A percentile compares a stretch with the other conserved stretches of the same genome.
Evolutionary conservation across 2,888 invertebrate genomes (phyloP).

Genomic region (Lobophora halterata): DNA sequence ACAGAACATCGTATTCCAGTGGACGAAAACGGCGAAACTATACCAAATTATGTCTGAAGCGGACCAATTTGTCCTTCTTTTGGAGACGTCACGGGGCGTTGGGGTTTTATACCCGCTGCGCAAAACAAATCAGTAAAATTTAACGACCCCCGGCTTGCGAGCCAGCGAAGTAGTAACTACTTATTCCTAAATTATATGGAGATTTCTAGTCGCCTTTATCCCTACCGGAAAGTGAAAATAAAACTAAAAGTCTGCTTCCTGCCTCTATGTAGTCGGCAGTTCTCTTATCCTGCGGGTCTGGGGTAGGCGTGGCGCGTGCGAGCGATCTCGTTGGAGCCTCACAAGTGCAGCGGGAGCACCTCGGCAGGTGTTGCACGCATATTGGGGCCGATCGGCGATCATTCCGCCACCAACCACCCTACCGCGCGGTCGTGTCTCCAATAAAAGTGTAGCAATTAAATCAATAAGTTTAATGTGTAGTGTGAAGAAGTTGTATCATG

Average conservation of each 20-base stretch:
- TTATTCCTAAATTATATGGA: conserved; percentile 8
- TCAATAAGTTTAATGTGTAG: no score
- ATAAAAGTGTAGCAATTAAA: no score
- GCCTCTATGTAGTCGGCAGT: conserved; percentile 7
- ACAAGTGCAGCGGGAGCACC: conserved; percentile 60
- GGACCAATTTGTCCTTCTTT: conserved; percentile 12
- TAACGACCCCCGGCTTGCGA: no score
- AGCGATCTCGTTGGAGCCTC: conserved; percentile 59
- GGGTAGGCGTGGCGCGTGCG: conserved; percentile 60
- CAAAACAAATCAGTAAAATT: no score
- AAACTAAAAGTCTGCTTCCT: conserved; percentile 15
- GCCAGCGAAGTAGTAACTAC: no score
- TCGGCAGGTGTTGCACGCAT: conserved; percentile 62
- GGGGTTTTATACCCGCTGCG: no score
- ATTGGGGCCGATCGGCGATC: conserved; percentile 40
- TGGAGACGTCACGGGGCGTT: conserved; percentile 7
- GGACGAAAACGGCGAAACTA: no score
- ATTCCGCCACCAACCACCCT: conserved; percentile 50
- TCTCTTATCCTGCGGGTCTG: conserved; percentile 13
- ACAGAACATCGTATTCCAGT: no score
- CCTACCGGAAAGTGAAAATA: conserved; percentile 14
- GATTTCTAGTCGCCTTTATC: conserved; percentile 1
- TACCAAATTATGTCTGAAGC: no score
- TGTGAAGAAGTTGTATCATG: conserved; percentile 19
- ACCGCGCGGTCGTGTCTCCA: conserved; percentile 36